Base-by-base conservation (phyloP, 2,797 vertebrate species). In the Hippopotamyrus pictus region DNA sequence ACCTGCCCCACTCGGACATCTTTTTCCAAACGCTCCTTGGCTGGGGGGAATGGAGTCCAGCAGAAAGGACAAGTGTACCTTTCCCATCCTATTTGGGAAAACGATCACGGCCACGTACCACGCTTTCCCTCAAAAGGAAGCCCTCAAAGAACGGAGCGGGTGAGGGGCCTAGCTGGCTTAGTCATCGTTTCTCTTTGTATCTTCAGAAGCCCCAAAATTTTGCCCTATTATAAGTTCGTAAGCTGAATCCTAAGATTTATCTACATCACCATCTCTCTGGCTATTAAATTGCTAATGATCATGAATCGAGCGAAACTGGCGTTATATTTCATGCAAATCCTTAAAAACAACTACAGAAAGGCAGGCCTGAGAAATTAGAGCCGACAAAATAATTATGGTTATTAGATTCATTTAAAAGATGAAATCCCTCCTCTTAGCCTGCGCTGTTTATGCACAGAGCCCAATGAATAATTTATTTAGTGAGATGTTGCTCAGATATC, bases 381-480 rank as follows among this genome's bases (percentile, higher is more conserved):
- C n/a, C 29, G 53, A 69, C 51, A 46, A 89, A 88, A 90, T 57
- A 88, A 88, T 88, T 88, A 86, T 59, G 50, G 86, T 59, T 53
- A 90, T 90, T 65, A 79, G 76, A 84, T 29, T 62, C 37, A 29
- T 57, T 59, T 84, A 62, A 44, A 59, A 62, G 76, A 90, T 90
- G 69, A 92, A 91, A 89, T 79, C 88, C 84, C 91, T 86, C 90
- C 86, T 90, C 83, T 88, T 91, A 92, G 93, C 17, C 91, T 90
- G 88, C 90, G 90, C 91, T 93, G 90, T 93, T 88, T 82, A 89
- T 46, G 14, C 50, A 29, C 73, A 85, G 11, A 37, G n/a, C 33
- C 84, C 79, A 89, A 92, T 94, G 87, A 92, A 91, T 93, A 86
- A 92, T 93, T 92, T 86, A 93, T 92, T 91, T 90, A 91, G 89